These are phyloP conservation scores for Drosophila nasuta DNA, from an alignment of 1,140 invertebrate species.

Conservation along the genomic window DNA sequence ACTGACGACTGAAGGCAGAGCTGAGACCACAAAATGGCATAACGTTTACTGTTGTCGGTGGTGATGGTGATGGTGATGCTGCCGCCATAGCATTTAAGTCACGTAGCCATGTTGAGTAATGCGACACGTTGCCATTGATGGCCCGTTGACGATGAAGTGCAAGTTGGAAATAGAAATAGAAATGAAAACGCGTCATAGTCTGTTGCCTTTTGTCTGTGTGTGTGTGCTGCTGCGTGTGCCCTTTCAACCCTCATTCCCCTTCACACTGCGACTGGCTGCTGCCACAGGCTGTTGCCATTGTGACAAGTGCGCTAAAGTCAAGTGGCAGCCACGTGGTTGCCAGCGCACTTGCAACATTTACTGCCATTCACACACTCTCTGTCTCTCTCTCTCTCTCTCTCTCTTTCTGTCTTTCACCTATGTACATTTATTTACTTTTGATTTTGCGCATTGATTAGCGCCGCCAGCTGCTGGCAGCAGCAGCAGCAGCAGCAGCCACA, in stretches of 20 bases:
- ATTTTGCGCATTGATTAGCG: constrained; percentile 75
- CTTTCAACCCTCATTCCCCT: background rate
- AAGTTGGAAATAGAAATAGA: constrained; percentile 73
- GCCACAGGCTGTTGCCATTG: constrained; percentile 41
- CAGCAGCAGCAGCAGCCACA: constrained; percentile 25
- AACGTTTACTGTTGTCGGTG: background rate
- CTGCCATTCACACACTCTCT: background rate
- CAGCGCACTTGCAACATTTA: constrained; percentile 33
- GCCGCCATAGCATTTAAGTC: constrained; percentile 74
- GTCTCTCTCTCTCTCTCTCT: no score
- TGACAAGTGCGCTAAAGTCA: constrained; percentile 55
- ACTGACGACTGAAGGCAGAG: background rate
- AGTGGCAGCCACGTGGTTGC: constrained; percentile 54
- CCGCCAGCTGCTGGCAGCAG: constrained; percentile 2
- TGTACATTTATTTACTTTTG: constrained; percentile 61
- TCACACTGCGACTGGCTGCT: no score
- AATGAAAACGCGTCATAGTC: constrained; percentile 21
- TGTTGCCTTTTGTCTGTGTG: background rate
- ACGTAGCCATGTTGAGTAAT: constrained; percentile 79
- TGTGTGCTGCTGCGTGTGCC: background rate
- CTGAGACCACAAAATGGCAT: constrained; percentile 62
- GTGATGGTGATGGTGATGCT: background rate
- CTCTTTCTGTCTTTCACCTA: no score
- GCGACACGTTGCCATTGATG: constrained; percentile 80
- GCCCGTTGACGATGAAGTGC: constrained; percentile 80